Base-by-base conservation (phyloP, 2,888 invertebrate species). In the Eulithis testata region DNA sequence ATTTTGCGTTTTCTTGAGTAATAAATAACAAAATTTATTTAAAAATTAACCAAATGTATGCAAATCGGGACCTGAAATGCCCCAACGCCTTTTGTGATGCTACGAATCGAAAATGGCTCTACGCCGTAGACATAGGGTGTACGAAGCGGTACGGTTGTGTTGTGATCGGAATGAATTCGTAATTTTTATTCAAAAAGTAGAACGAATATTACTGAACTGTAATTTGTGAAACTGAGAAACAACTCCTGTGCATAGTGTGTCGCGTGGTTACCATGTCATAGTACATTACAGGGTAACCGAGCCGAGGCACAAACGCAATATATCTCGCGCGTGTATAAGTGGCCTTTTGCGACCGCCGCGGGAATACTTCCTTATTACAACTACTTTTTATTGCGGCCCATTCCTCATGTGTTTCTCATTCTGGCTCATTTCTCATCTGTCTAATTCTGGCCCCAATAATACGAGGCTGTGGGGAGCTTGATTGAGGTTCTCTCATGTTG, bases 371-470 rank as follows among this genome's bases (percentile, higher is more conserved):
- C 66, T 55, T 70, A 69, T 66, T 66, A 72, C 64, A 63, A 64
- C 64, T 70, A 70, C 69, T 72, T 73, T 66, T 73, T 73, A 70
- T 73, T 63, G 70, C 70, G 40, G 36, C 56, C 12, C 70, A 69
- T 73, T 68, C 59, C 72, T 72, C 70, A 67, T 70, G 69, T 44
- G 55, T 51, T 70, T 68, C 61, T 72, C 69, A 71, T 73, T 63
- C 68, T 63, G 54, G 14, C 21, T 59, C 66, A 65, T 73, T 69
- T 62, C 68, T 71, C 69, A 68, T 70, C 47, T 52, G 59, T 63
- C 65, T 65, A 60, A 65, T 63, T 59, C 61, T 52, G 47, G 53
- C 57, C 61, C 31, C 68, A 57, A 64, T 69, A 64, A 66, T 47
- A 37, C 66, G 36, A 40, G 45, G 45, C 57, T 11, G 12, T 11